Conservation (phyloP, 2,888 invertebrate species). For the Chloroclystis v-ata region DNA sequence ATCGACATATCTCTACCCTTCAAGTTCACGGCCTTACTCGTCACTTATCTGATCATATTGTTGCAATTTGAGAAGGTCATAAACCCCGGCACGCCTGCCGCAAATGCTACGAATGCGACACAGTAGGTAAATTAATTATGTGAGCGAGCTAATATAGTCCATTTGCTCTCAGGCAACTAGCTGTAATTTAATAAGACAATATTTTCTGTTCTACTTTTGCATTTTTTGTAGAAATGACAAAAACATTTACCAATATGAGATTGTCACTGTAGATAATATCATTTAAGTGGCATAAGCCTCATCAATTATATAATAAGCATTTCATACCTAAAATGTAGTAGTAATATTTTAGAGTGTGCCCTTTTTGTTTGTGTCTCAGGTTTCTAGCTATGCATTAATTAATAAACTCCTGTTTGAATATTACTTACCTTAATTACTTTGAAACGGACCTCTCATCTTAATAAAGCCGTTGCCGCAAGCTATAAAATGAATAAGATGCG, state of each 20-base stretch:
- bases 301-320: no score
- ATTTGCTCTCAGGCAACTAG: no score
- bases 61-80: constrained; percentile 61
- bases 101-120: neutral
- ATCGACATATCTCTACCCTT: constrained; percentile 62
- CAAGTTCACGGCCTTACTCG: constrained; percentile 52
- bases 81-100: constrained; percentile 24
- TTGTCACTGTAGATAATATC: no score
- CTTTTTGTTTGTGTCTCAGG: no score
- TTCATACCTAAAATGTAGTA: no score
- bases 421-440: neutral
- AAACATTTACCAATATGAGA: no score
- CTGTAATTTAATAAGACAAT: no score
- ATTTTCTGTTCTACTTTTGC: no score
- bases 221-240: no score
- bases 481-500: neutral
- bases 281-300: no score
- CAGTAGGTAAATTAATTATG: neutral
- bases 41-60: constrained; percentile 61
- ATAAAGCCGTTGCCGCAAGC: neutral
- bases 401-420: neutral
- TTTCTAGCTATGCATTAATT: no score
- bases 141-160: neutral
- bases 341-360: no score
- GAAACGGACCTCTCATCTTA: neutral